These are phyloP conservation scores for Clarias pachynema DNA, from an alignment of 2,797 vertebrate species.

Conservation along the genomic window DNA sequence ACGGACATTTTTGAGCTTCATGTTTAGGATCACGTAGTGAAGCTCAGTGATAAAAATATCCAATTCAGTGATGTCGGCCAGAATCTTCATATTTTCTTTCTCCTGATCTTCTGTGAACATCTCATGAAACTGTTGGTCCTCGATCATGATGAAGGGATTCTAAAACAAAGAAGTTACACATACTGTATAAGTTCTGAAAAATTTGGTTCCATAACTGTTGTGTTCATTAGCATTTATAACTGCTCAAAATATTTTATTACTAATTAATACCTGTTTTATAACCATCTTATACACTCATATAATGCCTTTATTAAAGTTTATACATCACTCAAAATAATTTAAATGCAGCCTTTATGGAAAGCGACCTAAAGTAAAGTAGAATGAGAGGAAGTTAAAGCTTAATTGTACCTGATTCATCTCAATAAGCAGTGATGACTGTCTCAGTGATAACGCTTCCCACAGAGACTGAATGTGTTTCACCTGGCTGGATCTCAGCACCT, in stretches of 20 bases:
- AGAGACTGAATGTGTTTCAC: conserved; percentile 60
- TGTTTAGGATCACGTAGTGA: conserved; percentile 49
- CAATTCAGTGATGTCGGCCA: conserved; percentile 22
- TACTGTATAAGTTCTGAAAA: background rate
- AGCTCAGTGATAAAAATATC: conserved; percentile 51
- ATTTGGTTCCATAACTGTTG: background rate
- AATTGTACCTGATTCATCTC: conserved; percentile 61
- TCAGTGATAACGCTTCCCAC: conserved; percentile 56
- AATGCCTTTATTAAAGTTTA: background rate
- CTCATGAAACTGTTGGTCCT: conserved; percentile 26
- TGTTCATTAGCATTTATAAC: background rate
- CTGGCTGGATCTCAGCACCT: conserved; percentile 52
- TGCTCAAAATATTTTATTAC: background rate
- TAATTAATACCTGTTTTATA: background rate
- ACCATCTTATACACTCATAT: background rate
- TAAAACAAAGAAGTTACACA: background rate
- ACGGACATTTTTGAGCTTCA: background rate
- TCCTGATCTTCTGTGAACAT: conserved; percentile 1
- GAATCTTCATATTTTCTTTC: background rate
- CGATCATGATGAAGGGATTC: conserved; percentile 55
- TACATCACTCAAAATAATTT: background rate
- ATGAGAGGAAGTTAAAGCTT: background rate
- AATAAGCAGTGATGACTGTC: conserved; percentile 52
- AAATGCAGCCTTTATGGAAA: background rate
- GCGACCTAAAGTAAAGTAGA: background rate